These are phyloP conservation scores for Coenobita brevimanus DNA, from an alignment of 1,140 invertebrate genomes.

Conservation along the genomic window DNA sequence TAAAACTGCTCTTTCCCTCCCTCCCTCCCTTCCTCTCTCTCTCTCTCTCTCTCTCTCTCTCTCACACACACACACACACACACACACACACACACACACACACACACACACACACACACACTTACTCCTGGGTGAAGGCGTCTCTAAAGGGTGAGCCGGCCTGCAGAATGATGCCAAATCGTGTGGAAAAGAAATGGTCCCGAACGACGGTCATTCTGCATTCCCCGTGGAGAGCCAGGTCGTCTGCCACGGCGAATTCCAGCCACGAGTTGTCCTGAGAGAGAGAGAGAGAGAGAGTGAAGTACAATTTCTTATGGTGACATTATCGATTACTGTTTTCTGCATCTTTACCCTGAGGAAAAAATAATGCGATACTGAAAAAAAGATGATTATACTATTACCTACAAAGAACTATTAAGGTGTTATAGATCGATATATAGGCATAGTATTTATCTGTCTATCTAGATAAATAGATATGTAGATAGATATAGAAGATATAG, in stretches of 20 bases:
- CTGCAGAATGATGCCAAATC: conserved; percentile 44
- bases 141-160: conserved; percentile 27
- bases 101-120: background rate
- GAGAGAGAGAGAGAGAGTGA: no score
- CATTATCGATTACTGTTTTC: background rate
- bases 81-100: no score
- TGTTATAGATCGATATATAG: no score
- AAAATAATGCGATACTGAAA: background rate
- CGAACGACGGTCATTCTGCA: conserved; percentile 43
- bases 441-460: no score
- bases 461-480: no score
- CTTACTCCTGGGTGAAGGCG: conserved; percentile 33
- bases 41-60: background rate
- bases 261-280: conserved; percentile 45
- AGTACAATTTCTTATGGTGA: background rate
- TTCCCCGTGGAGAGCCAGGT: conserved; percentile 25
- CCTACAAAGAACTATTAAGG: no score
- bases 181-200: conserved; percentile 39
- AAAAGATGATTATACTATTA: no score
- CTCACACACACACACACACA: background rate
- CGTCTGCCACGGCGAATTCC: conserved; percentile 47
- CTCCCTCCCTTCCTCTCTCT: background rate
- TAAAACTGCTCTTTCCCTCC: no score
- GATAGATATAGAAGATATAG: no score
- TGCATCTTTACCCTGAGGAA: no score